phyloP scores from a whole-genome alignment of 2,888 invertebrate species.

The Pecten maximus region DNA sequence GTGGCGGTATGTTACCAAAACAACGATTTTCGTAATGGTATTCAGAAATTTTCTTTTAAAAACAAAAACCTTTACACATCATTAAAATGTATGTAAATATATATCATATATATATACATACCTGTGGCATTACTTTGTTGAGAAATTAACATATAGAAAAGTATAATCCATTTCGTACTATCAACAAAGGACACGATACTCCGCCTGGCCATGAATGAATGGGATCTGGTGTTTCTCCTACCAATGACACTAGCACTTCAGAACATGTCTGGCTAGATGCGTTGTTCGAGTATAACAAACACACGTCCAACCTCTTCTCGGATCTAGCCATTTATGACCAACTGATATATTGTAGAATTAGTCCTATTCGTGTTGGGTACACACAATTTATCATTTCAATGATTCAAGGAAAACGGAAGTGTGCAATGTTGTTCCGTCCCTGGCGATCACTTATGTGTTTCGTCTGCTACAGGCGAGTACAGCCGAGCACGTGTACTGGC shows the following conservation, averaged over 20 bases:
- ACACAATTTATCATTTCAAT: not conserved
- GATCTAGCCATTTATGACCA: constrained; percentile 32
- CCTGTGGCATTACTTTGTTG: not conserved
- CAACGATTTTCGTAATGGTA: not conserved
- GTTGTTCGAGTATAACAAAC: not conserved
- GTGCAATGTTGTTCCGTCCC: constrained; percentile 1
- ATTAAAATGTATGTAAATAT: not conserved
- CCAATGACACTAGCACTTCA: constrained; percentile 14
- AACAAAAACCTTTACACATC: not conserved
- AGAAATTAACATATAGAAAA: not conserved
- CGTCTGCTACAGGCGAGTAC: constrained; percentile 19
- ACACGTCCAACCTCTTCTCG: not conserved
- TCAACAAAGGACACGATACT: constrained; percentile 8
- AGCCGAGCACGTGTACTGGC: not conserved
- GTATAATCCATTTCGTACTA: not conserved
- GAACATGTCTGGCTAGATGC: not conserved
- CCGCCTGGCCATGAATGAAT: constrained; percentile 20
- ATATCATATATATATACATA: not conserved
- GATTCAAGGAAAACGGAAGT: constrained; percentile 18
- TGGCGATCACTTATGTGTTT: not conserved
- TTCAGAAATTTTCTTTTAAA: not conserved
- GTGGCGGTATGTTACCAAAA: not conserved
- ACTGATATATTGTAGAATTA: constrained; percentile 1
- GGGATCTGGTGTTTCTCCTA: not conserved
- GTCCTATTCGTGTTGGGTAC: not conserved